These are phyloP conservation scores for Sebastiscus tertius DNA, from an alignment of 2,797 vertebrate species.

Conservation along the genomic window DNA sequence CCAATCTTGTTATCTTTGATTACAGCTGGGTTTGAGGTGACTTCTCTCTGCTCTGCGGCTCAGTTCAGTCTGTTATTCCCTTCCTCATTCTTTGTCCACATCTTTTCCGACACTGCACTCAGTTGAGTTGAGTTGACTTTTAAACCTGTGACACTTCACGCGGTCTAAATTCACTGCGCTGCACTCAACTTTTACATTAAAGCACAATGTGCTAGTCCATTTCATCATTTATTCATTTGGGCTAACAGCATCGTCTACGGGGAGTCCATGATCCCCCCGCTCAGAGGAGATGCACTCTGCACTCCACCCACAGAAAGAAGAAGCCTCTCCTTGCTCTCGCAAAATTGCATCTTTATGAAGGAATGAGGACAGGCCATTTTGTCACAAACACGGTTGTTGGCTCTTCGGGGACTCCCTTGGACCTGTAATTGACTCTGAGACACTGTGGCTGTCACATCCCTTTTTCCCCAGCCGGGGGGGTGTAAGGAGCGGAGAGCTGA, in stretches of 20 bases:
- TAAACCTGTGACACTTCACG: slow-evolving; percentile 39
- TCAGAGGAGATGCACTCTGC: slow-evolving; percentile 58
- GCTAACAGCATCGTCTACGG: slow-evolving; percentile 64
- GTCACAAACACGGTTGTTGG: slow-evolving; percentile 66
- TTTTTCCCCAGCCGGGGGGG: slow-evolving; percentile 38
- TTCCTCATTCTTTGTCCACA: background rate
- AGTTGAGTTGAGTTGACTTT: slow-evolving; percentile 1
- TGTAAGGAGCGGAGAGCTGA: slow-evolving; percentile 53
- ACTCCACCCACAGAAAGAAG: slow-evolving; percentile 31
- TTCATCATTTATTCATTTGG: slow-evolving; percentile 79
- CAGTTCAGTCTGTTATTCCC: background rate
- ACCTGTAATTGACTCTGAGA: slow-evolving; percentile 81
- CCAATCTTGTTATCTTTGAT: background rate
- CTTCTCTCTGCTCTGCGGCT: background rate
- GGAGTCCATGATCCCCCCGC: slow-evolving; percentile 72
- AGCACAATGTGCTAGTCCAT: slow-evolving; percentile 48
- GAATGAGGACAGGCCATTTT: slow-evolving; percentile 66
- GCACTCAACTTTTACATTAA: slow-evolving; percentile 71
- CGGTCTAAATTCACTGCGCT: slow-evolving; percentile 35
- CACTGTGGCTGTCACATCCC: slow-evolving; percentile 59
- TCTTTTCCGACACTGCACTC: background rate
- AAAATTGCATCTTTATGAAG: slow-evolving; percentile 72
- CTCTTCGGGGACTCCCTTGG: slow-evolving; percentile 67
- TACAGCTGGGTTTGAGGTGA: background rate
- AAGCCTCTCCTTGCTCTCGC: slow-evolving; percentile 35